Conservation (phyloP, 2,797 vertebrate genomes). For the Eidolon dupreanum region DNA sequence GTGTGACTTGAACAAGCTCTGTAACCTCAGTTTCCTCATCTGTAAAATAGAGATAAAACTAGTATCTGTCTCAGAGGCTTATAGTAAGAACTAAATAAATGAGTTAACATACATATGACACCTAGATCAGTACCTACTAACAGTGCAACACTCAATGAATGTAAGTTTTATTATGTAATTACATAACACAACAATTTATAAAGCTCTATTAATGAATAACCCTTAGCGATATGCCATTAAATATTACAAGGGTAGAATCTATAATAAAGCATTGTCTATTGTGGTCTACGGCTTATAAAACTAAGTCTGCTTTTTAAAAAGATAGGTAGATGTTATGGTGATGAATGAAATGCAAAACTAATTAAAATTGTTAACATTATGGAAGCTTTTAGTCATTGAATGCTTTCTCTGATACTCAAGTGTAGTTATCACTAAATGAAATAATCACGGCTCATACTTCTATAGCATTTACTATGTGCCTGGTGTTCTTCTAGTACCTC, state of each 20-base stretch:
- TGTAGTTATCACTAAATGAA: background rate
- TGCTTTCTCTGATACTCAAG: background rate
- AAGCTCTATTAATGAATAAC: background rate
- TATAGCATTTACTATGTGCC: background rate
- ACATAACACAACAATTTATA: background rate
- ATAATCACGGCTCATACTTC: background rate
- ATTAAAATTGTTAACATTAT: slow-evolving; percentile 17
- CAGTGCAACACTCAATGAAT: background rate
- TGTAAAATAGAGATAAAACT: background rate
- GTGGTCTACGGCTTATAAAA: background rate
- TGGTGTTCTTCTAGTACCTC: background rate
- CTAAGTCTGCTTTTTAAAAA: background rate
- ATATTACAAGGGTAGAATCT: background rate
- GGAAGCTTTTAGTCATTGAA: background rate
- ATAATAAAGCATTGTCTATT: background rate
- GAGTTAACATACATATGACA: background rate
- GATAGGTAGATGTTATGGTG: background rate
- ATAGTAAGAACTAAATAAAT: background rate
- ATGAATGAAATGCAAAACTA: background rate
- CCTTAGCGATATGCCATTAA: background rate
- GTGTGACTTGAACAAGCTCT: background rate
- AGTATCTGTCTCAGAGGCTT: background rate
- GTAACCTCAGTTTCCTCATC: background rate
- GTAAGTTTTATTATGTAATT: background rate
- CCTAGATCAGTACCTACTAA: background rate